These are phyloP conservation scores for Spermophilus dauricus DNA, from an alignment of 2,113 vertebrate species.

Conservation along the genomic window DNA sequence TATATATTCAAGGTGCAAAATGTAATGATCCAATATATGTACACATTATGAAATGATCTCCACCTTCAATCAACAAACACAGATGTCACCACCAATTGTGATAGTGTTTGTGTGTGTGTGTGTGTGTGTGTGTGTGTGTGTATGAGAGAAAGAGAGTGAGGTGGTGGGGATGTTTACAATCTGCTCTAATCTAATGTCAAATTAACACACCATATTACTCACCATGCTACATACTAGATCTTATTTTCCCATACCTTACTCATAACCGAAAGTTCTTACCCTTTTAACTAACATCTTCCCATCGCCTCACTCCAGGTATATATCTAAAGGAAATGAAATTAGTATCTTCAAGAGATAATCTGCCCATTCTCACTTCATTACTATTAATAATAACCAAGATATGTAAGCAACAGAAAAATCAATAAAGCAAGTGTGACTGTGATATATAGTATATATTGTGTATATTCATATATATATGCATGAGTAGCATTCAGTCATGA, in stretches of 20 bases:
- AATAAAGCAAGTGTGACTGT: neutral
- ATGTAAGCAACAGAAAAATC: neutral
- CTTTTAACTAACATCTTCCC: neutral
- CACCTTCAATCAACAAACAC: neutral
- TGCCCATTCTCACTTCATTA: neutral
- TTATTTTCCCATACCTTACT: neutral
- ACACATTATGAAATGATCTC: neutral
- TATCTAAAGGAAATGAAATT: neutral
- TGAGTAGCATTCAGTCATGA: neutral
- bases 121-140: neutral
- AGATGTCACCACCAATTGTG: too few relatives aligned
- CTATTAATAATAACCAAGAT: neutral
- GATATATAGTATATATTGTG: neutral
- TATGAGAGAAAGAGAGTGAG: neutral
- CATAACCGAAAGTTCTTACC: neutral
- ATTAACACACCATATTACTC: neutral
- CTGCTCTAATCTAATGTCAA: neutral
- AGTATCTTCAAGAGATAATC: neutral
- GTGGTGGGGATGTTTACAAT: too few relatives aligned
- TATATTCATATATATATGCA: too few relatives aligned
- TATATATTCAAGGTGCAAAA: neutral
- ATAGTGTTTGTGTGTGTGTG: neutral
- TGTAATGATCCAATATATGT: neutral
- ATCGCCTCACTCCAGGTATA: neutral
- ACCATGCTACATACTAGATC: neutral